Percentiles rank a stretch among this genome's conserved stretches.
Conservation (phyloP, 2,113 vertebrate genomes). For the Amia ocellicauda region DNA sequence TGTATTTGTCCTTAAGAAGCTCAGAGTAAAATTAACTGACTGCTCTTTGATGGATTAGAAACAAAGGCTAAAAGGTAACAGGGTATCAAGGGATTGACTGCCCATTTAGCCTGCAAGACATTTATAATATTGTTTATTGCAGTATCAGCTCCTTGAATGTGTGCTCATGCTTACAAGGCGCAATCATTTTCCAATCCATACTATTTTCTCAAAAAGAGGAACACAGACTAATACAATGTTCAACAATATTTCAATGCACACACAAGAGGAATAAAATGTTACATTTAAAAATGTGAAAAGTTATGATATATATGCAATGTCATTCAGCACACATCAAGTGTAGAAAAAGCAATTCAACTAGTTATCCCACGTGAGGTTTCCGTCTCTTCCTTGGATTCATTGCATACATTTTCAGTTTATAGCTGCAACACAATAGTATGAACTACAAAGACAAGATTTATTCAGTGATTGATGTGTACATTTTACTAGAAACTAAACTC, state of each 20-base stretch:
- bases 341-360: too few relatives aligned
- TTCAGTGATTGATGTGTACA: too few relatives aligned
- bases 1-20: background rate
- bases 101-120: conserved; percentile 32
- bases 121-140: conserved; percentile 39
- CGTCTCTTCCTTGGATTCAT: too few relatives aligned
- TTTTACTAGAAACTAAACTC: background rate
- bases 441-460: too few relatives aligned
- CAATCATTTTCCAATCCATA: conserved; percentile 34
- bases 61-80: conserved; percentile 43
- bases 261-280: too few relatives aligned
- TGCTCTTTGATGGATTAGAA: conserved; percentile 40
- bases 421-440: too few relatives aligned
- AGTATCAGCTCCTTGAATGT: conserved; percentile 35
- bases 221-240: background rate
- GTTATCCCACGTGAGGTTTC: too few relatives aligned
- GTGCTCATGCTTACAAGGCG: conserved; percentile 5
- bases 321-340: too few relatives aligned
- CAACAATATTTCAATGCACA: too few relatives aligned
- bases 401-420: too few relatives aligned
- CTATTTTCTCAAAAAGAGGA: conserved; percentile 2
- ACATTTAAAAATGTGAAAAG: too few relatives aligned
- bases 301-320: too few relatives aligned
- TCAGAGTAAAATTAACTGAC: conserved; percentile 9
- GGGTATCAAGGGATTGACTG: conserved; percentile 29